phyloP scores from a whole-genome alignment of 1,140 invertebrate species.

The Tribolium castaneum region DNA sequence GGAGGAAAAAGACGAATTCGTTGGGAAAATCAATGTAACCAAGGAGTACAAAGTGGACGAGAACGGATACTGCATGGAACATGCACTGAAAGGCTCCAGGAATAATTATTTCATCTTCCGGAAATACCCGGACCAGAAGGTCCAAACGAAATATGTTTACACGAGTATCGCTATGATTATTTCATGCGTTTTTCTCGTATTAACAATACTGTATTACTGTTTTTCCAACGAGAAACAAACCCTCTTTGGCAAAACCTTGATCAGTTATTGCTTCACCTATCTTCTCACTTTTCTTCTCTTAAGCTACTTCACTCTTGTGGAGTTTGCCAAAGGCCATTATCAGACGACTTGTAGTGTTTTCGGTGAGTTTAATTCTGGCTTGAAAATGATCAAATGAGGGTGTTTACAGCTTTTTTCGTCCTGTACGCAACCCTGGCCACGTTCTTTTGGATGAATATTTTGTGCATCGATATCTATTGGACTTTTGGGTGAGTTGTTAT shows the following conservation, averaged over 20 bases:
- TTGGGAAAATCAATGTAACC: constrained; percentile 1
- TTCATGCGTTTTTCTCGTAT: constrained; percentile 52
- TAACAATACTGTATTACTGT: constrained; percentile 54
- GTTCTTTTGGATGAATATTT: constrained; percentile 79
- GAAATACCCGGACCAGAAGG: constrained; percentile 11
- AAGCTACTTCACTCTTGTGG: constrained; percentile 41
- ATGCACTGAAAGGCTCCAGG: constrained; percentile 41
- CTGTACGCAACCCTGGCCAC: constrained; percentile 68
- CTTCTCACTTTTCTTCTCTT: constrained; percentile 47
- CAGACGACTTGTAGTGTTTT: constrained; percentile 40
- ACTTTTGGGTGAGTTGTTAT: constrained; percentile 66
- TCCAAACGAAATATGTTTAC: constrained; percentile 46
- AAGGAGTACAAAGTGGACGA: constrained; percentile 6
- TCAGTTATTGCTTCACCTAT: constrained; percentile 51
- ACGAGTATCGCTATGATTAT: constrained; percentile 48
- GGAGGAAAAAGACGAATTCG: constrained; percentile 30
- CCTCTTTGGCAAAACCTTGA: constrained; percentile 54
- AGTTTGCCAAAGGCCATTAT: background rate
- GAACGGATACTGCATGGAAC: constrained; percentile 50
- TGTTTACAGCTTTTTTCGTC: constrained; percentile 60
- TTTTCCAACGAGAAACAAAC: constrained; percentile 52
- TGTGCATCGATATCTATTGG: constrained; percentile 76
- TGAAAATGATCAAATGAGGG: constrained; percentile 11
- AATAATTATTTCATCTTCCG: constrained; percentile 37
- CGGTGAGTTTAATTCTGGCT: constrained; percentile 43